Evolutionary conservation across 2,888 invertebrate species (phyloP).

Genomic region (Hirtodrosophila cameraria): DNA sequence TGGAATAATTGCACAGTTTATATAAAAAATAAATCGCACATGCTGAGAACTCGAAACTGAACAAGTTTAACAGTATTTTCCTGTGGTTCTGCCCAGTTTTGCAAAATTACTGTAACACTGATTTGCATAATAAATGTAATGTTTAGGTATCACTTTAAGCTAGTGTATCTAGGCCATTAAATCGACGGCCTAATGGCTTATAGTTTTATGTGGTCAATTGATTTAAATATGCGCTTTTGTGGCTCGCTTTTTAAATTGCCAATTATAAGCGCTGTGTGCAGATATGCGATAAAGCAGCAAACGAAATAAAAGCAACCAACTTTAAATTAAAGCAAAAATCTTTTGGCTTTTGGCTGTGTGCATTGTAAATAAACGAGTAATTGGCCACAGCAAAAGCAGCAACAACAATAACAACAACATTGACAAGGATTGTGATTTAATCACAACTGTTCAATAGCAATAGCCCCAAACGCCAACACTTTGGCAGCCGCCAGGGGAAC

Average conservation of each 20-base stretch:
- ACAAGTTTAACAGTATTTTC: no score
- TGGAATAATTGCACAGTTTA: no score
- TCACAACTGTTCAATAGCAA: conserved; percentile 59
- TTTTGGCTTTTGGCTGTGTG: conserved; percentile 44
- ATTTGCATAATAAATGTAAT: not conserved
- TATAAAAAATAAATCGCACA: no score
- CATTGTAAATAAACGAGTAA: conserved; percentile 73
- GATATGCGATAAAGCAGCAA: conserved; percentile 61
- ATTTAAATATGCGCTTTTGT: conserved; percentile 64
- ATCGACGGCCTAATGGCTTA: conserved; percentile 33
- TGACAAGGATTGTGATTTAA: conserved; percentile 61
- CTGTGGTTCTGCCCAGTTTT: no score
- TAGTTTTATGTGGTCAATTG: conserved; percentile 50
- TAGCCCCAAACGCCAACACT: conserved; percentile 74
- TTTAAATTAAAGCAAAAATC: conserved; percentile 52
- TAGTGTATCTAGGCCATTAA: conserved; percentile 26
- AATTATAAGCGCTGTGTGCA: conserved; percentile 62
- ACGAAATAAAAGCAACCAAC: conserved; percentile 50
- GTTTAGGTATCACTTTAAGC: conserved; percentile 1
- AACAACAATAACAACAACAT: conserved; percentile 18
- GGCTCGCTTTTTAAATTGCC: conserved; percentile 71
- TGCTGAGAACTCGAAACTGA: no score
- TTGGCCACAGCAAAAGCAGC: conserved; percentile 55
- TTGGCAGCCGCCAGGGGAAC: conserved; percentile 26
- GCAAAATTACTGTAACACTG: not conserved